These are phyloP conservation scores for Mallotus villosus DNA, from an alignment of 2,797 vertebrate genomes.

Conservation along the genomic window DNA sequence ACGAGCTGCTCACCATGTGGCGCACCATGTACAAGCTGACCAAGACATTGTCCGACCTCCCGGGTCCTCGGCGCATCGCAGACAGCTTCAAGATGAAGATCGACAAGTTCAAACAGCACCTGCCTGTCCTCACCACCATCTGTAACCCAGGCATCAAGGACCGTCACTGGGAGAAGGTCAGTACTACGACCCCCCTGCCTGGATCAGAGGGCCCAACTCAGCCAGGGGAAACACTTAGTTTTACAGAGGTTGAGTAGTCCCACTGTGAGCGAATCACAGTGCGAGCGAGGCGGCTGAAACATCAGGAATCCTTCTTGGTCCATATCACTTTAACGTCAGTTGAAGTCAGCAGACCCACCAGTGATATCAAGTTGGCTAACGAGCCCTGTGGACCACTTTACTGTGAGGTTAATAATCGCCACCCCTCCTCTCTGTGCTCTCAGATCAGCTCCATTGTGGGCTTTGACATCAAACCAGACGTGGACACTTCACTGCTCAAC, in stretches of 20 bases:
- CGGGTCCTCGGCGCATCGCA: conserved; percentile 78
- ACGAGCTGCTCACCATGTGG: conserved; percentile 86
- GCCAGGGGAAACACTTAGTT: neutral
- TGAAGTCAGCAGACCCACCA: neutral
- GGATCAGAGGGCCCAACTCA: neutral
- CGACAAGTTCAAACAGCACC: conserved; percentile 83
- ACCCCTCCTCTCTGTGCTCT: conserved; percentile 33
- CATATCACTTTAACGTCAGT: neutral
- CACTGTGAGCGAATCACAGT: neutral
- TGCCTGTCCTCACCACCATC: conserved; percentile 81
- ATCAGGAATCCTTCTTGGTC: neutral
- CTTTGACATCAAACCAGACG: conserved; percentile 75
- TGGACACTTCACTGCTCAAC: conserved; percentile 75
- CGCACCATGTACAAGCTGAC: conserved; percentile 82
- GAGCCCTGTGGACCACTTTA: conserved; percentile 3
- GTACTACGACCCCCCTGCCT: neutral
- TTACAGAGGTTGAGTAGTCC: neutral
- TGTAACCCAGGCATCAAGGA: conserved; percentile 89
- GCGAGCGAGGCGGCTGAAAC: neutral
- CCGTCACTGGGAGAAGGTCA: conserved; percentile 87
- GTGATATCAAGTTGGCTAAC: neutral
- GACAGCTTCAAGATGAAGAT: conserved; percentile 79
- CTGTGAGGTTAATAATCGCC: conserved; percentile 42
- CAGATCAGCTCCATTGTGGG: conserved; percentile 86
- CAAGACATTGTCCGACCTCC: conserved; percentile 75